phyloP scores from a whole-genome alignment of 2,888 invertebrate species.

The Heteromyza rotundicornis region DNA sequence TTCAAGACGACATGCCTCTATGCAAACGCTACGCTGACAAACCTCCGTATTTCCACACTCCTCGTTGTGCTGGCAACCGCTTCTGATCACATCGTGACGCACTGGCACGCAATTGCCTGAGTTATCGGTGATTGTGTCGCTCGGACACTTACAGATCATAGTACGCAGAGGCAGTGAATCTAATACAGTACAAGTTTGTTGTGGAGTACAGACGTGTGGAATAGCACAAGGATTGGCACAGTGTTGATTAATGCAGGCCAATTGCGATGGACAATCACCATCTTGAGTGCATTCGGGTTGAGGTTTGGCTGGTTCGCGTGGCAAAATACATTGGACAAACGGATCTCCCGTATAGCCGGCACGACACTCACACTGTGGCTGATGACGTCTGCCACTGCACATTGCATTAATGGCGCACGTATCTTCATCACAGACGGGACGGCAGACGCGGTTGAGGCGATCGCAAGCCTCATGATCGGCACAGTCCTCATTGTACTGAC shows the following conservation, averaged over 20 bases:
- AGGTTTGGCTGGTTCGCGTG: conserved; percentile 56
- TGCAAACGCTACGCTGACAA: conserved; percentile 77
- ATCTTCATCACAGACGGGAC: conserved; percentile 81
- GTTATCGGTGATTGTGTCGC: conserved; percentile 77
- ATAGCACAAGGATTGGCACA: conserved; percentile 80
- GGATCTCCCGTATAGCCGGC: conserved; percentile 81
- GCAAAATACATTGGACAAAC: conserved; percentile 70
- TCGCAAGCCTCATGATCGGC: conserved; percentile 85
- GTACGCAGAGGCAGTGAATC: conserved; percentile 82
- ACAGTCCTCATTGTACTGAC: conserved; percentile 89
- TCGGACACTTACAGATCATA: conserved; percentile 85
- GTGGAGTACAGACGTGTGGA: conserved; percentile 75
- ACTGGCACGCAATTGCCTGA: conserved; percentile 75
- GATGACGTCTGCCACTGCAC: conserved; percentile 78
- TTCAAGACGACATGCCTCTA: conserved; percentile 79
- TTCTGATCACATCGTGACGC: conserved; percentile 64
- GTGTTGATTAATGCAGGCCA: conserved; percentile 77
- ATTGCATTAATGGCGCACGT: conserved; percentile 79
- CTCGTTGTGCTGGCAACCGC: conserved; percentile 73
- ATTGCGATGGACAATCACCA: conserved; percentile 75
- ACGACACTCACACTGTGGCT: conserved; percentile 78
- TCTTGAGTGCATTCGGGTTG: conserved; percentile 75
- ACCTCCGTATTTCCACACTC: conserved; percentile 79
- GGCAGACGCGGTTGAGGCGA: conserved; percentile 80
- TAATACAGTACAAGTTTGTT: conserved; percentile 79